Evolutionary conservation across 1,140 invertebrate genomes (phyloP), one percentile per base, ranked within the genome.

Genomic region (Trichonephila inaurata): DNA sequence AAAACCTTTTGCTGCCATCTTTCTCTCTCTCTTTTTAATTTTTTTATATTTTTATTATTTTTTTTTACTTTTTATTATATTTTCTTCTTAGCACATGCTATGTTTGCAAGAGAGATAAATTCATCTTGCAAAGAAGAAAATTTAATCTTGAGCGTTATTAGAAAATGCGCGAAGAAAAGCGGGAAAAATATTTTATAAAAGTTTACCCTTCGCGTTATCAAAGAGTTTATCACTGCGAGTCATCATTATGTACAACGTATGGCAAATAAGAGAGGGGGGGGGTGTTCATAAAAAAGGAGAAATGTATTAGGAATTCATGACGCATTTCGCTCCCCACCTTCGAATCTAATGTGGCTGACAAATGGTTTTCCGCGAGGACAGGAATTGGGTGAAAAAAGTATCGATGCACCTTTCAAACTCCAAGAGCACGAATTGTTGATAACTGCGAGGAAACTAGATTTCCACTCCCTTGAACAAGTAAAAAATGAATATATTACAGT

Each of bases 131-230:
- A 77, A 18, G 24, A 3, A 14, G 0, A 77, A 77, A 77, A 77
- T 77, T 77, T 77, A 77, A 77, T 77, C 72, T 77, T 40, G 28
- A 77, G 4, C 28, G 72, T 77, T 77, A 77, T 77, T 77, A 77
- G 72, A 77, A 16, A 28, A 77, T 40, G 33, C 2, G 33, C 33
- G 28, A 40, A 18, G 72, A 40, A 40, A 18, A 40, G 2, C 33
- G 28, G 18, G 33, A 12, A 77, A 77, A 77, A 33, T 33, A 33
- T 77, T 77, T 77, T 77, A 77, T 77, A 77, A 77, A 77, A 77
- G 72, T 77, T 77, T 77, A 40, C 72, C 28, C 72, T 40, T 12
- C 18, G 33, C 72, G 72, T 77, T 77, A 77, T 77, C 72, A 77
- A 77, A 77, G 72, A 40, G 72, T 77, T 77, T 77, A 77, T 77